Base-by-base conservation (phyloP, 1,140 invertebrate genomes). In the Tetramorium alpestre region DNA sequence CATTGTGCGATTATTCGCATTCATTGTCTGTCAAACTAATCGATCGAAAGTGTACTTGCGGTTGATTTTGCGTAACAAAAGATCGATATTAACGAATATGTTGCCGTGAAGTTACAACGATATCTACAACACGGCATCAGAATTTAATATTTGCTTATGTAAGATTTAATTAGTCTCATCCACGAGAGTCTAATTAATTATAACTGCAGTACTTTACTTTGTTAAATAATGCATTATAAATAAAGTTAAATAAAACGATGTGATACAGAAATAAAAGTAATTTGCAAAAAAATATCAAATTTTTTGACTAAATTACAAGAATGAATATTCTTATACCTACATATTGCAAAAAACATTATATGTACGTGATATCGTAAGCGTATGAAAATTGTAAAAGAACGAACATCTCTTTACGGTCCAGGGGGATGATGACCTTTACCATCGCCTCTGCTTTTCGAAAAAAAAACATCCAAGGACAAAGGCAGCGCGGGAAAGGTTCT, bases 401-500 rank as follows among this genome's bases (percentile, higher is more conserved):
- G 7, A 73, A 67, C 56, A 49, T 54, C 80, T 33, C 60, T 25
- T 25, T 75, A 77, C 33, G 72, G n/a, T 64, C 28, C 65, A 47
- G 33, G 44, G 56, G 87, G 4, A 62, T 86, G 4, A 62, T 86
- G 84, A 64, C 51, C 25, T 54, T 78, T 44, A 38, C 69, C 13
- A 22, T 11, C 51, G 49, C 41, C 38, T 44, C 28, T 44, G 70
- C 54, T 75, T 70, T 70, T 76, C 58, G 28, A 22, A 33, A 88
- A 82, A 80, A 80, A 38, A 72, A 51, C 22, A 49, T n/a, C 28
- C 47, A 87, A 90, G 85, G 85, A 73, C 88, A 58, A 82, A 33
- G 72, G 49, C n/a, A 60, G 77, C 87, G 92, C 92, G 92, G 92
- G 93, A 93, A 91, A 82, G 87, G 41, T 56, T 77, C 28, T 72